Conservation (phyloP, 2,797 vertebrate species). For the Allobates femoralis region DNA sequence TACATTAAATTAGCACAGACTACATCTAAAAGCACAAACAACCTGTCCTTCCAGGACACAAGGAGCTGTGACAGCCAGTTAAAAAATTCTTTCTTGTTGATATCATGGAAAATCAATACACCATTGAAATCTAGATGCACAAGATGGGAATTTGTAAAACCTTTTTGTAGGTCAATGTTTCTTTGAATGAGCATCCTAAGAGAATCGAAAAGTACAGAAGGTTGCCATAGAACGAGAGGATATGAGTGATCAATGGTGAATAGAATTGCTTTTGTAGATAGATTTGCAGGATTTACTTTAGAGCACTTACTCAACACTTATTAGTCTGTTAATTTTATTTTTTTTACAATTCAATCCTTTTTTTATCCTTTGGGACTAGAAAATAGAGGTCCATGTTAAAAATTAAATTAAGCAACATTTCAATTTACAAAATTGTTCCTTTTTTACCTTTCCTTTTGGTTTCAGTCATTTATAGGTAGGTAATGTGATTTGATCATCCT, state of each 20-base stretch:
- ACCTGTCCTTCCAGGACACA: background rate
- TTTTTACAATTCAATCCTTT: too few species aligned
- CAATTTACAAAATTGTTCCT: too few species aligned
- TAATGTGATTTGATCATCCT: too few species aligned
- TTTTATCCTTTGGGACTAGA: background rate
- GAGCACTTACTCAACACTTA: background rate
- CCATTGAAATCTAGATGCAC: slow-evolving; percentile 2
- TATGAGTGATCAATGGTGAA: background rate
- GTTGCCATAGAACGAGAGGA: background rate
- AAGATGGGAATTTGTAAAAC: slow-evolving; percentile 5
- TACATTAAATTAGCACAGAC: background rate
- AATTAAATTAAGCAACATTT: background rate
- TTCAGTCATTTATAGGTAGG: too few species aligned
- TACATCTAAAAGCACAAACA: slow-evolving; percentile 31
- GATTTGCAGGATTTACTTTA: background rate
- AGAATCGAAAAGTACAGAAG: background rate
- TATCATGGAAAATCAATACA: slow-evolving; percentile 27
- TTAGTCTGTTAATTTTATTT: background rate
- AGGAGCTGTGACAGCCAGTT: slow-evolving; percentile 8
- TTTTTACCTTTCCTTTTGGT: too few species aligned
- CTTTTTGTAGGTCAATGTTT: background rate
- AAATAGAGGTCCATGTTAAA: background rate
- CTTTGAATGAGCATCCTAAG: background rate
- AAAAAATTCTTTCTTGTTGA: slow-evolving; percentile 31
- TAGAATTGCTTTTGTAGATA: background rate